Conservation (phyloP, 2,888 invertebrate genomes). For the Ernsta delagoae region DNA sequence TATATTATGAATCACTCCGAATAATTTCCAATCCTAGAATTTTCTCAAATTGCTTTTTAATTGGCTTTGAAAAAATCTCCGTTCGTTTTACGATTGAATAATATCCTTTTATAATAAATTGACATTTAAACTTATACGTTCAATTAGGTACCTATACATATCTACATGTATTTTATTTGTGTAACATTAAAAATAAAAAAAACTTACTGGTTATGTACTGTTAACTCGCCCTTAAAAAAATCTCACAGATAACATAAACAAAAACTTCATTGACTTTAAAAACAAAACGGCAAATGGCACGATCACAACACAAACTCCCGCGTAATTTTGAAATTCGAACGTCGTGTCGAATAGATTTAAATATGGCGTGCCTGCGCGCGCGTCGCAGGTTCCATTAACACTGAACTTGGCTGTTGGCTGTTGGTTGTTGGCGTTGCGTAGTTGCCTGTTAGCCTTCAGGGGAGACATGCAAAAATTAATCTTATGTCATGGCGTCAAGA, state of each 20-base stretch:
- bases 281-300: conserved; percentile 48
- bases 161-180: too few species aligned
- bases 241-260: conserved; percentile 17
- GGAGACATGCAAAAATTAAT: conserved; percentile 30
- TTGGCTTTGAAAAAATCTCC: conserved; percentile 1
- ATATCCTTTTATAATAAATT: not conserved
- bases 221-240: conserved; percentile 10
- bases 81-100: not conserved
- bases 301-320: conserved; percentile 50
- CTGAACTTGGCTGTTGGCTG: conserved; percentile 66
- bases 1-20: conserved; percentile 19
- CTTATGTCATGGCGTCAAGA: conserved; percentile 13
- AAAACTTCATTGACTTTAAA: conserved; percentile 38
- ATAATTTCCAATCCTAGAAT: conserved; percentile 35
- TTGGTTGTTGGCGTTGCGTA: conserved; percentile 48
- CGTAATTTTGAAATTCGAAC: conserved; percentile 48
- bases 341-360: conserved; percentile 37
- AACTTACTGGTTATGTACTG: conserved; percentile 31
- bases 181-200: not conserved
- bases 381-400: conserved; percentile 62
- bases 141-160: too few species aligned
- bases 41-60: conserved; percentile 24
- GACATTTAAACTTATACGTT: not conserved
- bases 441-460: conserved; percentile 61
- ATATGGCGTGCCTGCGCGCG: conserved; percentile 53